These are phyloP conservation scores for Copidosoma floridanum DNA, from an alignment of 1,140 invertebrate genomes.

Conservation along the genomic window DNA sequence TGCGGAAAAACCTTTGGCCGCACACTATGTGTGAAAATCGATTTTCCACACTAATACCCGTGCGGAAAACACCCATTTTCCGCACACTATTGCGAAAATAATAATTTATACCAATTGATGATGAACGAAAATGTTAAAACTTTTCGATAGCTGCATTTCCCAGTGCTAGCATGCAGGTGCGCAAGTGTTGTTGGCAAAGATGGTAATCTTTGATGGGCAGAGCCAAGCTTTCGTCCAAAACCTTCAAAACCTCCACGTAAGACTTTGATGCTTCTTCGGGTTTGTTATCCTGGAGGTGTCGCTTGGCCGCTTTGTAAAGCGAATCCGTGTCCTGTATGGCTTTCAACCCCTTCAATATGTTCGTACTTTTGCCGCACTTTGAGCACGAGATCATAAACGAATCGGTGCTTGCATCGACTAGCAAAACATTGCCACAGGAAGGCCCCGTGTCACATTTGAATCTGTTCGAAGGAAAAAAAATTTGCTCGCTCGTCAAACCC, in stretches of 20 bases:
- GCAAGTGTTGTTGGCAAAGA: slow-evolving; percentile 76
- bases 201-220: slow-evolving; percentile 80
- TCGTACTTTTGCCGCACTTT: slow-evolving; percentile 68
- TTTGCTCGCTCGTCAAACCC: not conserved
- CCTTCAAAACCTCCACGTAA: slow-evolving; percentile 67
- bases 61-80: no score
- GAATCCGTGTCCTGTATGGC: slow-evolving; percentile 73
- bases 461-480: slow-evolving; percentile 27
- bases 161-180: slow-evolving; percentile 68
- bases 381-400: slow-evolving; percentile 71
- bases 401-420: slow-evolving; percentile 63
- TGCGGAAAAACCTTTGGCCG: no score
- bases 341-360: slow-evolving; percentile 76
- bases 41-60: no score
- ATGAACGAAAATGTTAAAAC: no score
- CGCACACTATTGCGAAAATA: no score
- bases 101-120: no score
- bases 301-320: slow-evolving; percentile 65
- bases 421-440: slow-evolving; percentile 64
- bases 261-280: slow-evolving; percentile 66
- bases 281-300: slow-evolving; percentile 64
- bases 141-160: slow-evolving; percentile 58
- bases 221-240: slow-evolving; percentile 69
- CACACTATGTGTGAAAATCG: no score
- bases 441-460: slow-evolving; percentile 62